Base-by-base conservation (phyloP, 2,113 vertebrate genomes). In the Mastomys coucha region DNA sequence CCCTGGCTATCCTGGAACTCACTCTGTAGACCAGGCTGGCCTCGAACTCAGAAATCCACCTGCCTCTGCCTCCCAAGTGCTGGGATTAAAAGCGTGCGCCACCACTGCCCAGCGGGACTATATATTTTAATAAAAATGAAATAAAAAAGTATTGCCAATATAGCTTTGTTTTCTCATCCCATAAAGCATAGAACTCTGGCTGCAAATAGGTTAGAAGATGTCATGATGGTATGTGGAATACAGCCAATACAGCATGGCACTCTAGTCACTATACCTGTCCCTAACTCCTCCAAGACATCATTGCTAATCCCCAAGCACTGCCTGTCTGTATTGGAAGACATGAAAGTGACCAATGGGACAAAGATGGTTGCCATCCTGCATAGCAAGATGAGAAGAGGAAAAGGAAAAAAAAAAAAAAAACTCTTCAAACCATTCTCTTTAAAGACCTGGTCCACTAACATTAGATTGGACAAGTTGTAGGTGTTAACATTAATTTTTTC, bases 381-480 rank as follows among this genome's bases (percentile, higher is more conserved):
- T 0, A 93, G 36, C 77, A 85, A 96, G 56, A 8, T 5, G 13
- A 56, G 51, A 1, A 53, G 24, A 76, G 53, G 49, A 60, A 28
- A 88, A 7, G 49, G 17, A 16, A 1, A 69, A 16, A 80, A 22
- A n/a, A 20, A 3, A 2, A 67, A 20, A 77, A 24, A 45, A 88
- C 2, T 69, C 69, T 89, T 81, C n/a, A 92, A 97, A 89, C 69
- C 73, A 45, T 95, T 96, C 96, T 65, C 82, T 93, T 84, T 39
- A 17, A 72, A 89, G 91, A 75, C 22, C 53, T 1, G 1, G 82
- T 95, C 97, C 89, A 85, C 65, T 95, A 22, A 51, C 76, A 94
- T 67, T 73, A 63, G 56, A 89, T 78, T 96, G 96, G 96, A 96
- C 69, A 28, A 93, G 76, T 53, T 90, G 96, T 85, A 96, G 94